A percentile compares a stretch with the other conserved stretches of the same genome.
Evolutionary conservation across 2,888 invertebrate genomes (phyloP).

Genomic region (Acanthacorydalis orientalis): DNA sequence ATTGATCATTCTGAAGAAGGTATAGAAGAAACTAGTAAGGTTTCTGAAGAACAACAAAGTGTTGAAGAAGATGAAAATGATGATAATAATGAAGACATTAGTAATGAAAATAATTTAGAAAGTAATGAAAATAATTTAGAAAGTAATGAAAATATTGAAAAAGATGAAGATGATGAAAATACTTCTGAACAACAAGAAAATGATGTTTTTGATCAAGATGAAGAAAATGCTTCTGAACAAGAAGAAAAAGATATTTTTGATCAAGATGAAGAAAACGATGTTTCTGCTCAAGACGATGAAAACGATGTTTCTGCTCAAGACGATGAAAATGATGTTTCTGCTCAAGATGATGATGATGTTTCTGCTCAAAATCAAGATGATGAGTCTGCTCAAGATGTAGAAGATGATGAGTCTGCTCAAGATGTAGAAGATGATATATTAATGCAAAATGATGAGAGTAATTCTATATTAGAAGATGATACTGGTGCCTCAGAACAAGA

Average conservation of each 20-base stretch:
- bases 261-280: slow-evolving; percentile 8
- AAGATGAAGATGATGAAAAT: slow-evolving; percentile 12
- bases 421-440: slow-evolving; percentile 6
- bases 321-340: background rate
- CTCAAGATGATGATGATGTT: background rate
- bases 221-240: slow-evolving; percentile 13
- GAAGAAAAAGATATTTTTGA: slow-evolving; percentile 19
- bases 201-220: slow-evolving; percentile 17
- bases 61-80: slow-evolving; percentile 3
- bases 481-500: slow-evolving; percentile 8
- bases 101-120: background rate
- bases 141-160: slow-evolving; percentile 13
- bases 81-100: background rate
- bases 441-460: no score
- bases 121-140: slow-evolving; percentile 9
- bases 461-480: slow-evolving; percentile 6
- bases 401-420: slow-evolving; percentile 8
- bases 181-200: slow-evolving; percentile 15
- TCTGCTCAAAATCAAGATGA: slow-evolving; percentile 9
- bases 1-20: slow-evolving; percentile 13
- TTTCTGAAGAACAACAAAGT: slow-evolving; percentile 18
- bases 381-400: slow-evolving; percentile 10
- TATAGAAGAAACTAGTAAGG: slow-evolving; percentile 12
- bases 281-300: background rate
- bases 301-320: background rate